Base-by-base conservation (phyloP, 1,140 invertebrate species). In the Caligus rogercresseyi region DNA sequence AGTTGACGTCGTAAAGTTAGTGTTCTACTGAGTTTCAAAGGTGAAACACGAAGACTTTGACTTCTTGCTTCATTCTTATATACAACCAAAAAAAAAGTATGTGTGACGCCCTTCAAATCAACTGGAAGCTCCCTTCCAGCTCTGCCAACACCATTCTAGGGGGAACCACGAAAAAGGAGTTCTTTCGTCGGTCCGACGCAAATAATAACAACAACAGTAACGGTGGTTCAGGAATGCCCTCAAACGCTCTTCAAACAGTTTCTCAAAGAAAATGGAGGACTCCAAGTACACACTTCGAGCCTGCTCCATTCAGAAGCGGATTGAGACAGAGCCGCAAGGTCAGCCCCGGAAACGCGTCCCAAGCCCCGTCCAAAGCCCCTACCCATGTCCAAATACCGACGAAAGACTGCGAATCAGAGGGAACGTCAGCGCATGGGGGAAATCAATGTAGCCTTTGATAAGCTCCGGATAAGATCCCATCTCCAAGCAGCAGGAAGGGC, bases 401-500 rank as follows among this genome's bases (percentile, higher is more conserved):
- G 60, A 25, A 62, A 23, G 24, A 62, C 31, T 52, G 60, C 60
- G 20, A 62, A 62, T 43, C 31, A 31, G 18, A 59, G 60, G 20
- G 60, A 62, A 53, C 25, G 60, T 3, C 31, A 20, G 43, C 60
- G 60, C 14, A 62, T 62, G 60, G 60, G 60, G 1, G 60, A 62
- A 53, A 62, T 62, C 16, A 62, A 62, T 53, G 60, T 54, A 23
- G 60, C 52, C 16, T 62, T 62, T 52, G 60, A 62, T n/a, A 62
- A 62, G 16, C 60, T 62, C 2, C 16, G 24, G 60, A 54, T 15
- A 62, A 62, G 43, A 53, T 62, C 2, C 60, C 60, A 18, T 43
- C 19, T 1, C 60, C 60, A 16, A 13, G 4, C 3, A 15, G 16
- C 15, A 52, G 60, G 1, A 62, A 62, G 18, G 13, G 15, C n/a